Evolutionary conservation across 2,888 invertebrate genomes (phyloP).

Genomic region (Beris morrisii): DNA sequence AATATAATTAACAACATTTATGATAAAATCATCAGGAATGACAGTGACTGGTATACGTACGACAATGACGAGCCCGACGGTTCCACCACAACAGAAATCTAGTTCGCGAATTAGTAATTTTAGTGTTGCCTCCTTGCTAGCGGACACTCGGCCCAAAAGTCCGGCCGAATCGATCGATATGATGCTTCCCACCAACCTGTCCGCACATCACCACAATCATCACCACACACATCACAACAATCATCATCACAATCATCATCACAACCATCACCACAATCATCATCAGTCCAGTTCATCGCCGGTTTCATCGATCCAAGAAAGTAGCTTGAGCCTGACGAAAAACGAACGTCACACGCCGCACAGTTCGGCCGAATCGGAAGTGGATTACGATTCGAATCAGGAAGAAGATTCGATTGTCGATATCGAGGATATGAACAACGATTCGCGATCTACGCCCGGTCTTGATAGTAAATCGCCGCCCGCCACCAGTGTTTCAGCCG

Average conservation of each 20-base stretch:
- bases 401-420: slow-evolving; percentile 71
- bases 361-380: slow-evolving; percentile 55
- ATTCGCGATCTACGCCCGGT: slow-evolving; percentile 56
- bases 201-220: slow-evolving; percentile 57
- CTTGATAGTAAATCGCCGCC: slow-evolving; percentile 51
- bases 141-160: slow-evolving; percentile 73
- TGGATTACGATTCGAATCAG: slow-evolving; percentile 55
- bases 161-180: slow-evolving; percentile 43
- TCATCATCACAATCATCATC: slow-evolving; percentile 37
- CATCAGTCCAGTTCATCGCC: slow-evolving; percentile 33
- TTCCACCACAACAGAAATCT: slow-evolving; percentile 60
- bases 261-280: slow-evolving; percentile 22
- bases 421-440: slow-evolving; percentile 74
- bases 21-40: slow-evolving; percentile 59
- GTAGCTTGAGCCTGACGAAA: slow-evolving; percentile 47
- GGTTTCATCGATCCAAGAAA: slow-evolving; percentile 42
- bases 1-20: slow-evolving; percentile 42
- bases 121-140: slow-evolving; percentile 84
- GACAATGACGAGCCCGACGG: slow-evolving; percentile 65
- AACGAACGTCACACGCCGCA: slow-evolving; percentile 55
- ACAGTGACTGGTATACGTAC: slow-evolving; percentile 66
- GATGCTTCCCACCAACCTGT: slow-evolving; percentile 52
- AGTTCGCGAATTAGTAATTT: slow-evolving; percentile 73
- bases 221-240: slow-evolving; percentile 38
- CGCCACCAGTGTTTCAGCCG: slow-evolving; percentile 32